Evolutionary conservation across 2,888 invertebrate genomes (phyloP).

Genomic region (Hipparchia semele): DNA sequence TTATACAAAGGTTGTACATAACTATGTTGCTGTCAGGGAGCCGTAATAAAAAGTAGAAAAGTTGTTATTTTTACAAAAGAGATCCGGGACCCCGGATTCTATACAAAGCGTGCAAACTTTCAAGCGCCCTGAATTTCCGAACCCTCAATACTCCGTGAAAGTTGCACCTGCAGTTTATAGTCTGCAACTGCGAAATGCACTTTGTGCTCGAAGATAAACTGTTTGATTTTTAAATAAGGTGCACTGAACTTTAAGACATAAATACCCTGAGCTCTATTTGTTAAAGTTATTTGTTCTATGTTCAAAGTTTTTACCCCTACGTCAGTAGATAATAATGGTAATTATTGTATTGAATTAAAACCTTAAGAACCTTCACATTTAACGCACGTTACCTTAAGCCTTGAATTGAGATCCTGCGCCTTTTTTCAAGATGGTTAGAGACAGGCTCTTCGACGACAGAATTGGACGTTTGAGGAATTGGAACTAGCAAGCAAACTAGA

Average conservation of each 20-base stretch:
- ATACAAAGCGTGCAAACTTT: conserved; percentile 28
- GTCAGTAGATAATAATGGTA: no score
- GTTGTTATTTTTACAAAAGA: conserved; percentile 26
- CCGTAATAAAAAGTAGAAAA: conserved; percentile 21
- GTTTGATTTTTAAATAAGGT: conserved; percentile 26
- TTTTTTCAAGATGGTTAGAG: no score
- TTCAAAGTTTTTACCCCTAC: no score
- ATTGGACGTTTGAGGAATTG: no score
- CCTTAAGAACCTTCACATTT: no score
- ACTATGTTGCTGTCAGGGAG: not conserved
- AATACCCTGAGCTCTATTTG: not conserved
- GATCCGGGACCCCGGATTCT: conserved; percentile 7
- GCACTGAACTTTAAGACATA: conserved; percentile 14
- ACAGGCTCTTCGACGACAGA: no score
- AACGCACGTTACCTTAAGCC: no score
- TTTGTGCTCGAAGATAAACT: conserved; percentile 20
- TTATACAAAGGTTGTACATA: not conserved
- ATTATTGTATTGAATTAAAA: no score
- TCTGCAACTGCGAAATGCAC: conserved; percentile 25
- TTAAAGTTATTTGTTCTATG: not conserved
- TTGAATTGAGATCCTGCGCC: no score
- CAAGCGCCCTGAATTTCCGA: conserved; percentile 22
- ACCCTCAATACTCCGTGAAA: conserved; percentile 21
- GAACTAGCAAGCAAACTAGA: no score
- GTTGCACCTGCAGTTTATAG: conserved; percentile 36